These are phyloP conservation scores for Dione juno DNA, from an alignment of 2,888 invertebrate genomes.

Conservation along the genomic window DNA sequence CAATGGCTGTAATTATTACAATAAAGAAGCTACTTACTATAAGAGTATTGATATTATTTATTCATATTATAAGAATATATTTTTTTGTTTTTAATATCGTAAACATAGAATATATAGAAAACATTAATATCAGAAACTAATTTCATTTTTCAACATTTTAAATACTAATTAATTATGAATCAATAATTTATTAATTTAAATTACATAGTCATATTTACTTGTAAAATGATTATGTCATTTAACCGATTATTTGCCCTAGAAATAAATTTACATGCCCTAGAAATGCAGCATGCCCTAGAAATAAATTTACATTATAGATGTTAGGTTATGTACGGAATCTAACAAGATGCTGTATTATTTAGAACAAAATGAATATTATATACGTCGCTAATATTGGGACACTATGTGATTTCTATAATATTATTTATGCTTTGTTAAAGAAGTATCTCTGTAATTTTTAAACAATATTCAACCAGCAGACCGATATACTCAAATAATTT, in stretches of 20 bases:
- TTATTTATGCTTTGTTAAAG: no score
- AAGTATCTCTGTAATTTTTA: background rate
- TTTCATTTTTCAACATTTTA: background rate
- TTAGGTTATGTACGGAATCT: no score
- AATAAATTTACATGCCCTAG: no score
- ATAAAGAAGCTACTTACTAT: background rate
- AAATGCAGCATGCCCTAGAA: no score
- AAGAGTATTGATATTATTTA: background rate
- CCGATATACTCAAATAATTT: no score
- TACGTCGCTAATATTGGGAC: no score
- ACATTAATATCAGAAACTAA: background rate
- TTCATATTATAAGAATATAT: background rate
- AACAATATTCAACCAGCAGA: background rate
- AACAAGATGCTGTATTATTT: no score
- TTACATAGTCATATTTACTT: background rate
- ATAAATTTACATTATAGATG: no score
- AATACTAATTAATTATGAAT: background rate
- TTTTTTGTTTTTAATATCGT: background rate
- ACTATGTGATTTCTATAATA: no score
- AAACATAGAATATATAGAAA: background rate
- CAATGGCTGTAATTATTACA: background rate
- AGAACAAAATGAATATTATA: no score
- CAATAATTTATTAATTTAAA: background rate
- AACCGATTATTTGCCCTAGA: no score
- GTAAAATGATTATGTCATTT: no score